These are phyloP conservation scores for Cataglyphis altisquamis DNA, from an alignment of 2,888 invertebrate genomes.

Conservation along the genomic window DNA sequence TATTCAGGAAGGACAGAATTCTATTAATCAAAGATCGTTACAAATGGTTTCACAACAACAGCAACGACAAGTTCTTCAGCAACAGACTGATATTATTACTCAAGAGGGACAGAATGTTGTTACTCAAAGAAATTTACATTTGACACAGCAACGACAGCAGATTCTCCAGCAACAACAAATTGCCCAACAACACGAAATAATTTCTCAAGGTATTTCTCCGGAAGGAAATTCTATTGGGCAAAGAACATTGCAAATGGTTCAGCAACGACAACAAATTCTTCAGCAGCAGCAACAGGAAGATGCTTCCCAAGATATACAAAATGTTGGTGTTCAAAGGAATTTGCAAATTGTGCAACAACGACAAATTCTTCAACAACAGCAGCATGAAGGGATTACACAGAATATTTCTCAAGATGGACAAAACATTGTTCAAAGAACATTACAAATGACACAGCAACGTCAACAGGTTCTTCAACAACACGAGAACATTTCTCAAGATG, in stretches of 20 bases:
- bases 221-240: constrained; percentile 77
- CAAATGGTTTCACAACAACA: constrained; percentile 57
- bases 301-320: constrained; percentile 75
- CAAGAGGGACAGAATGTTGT: constrained; percentile 34
- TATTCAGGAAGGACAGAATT: constrained; percentile 76
- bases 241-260: constrained; percentile 76
- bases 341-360: constrained; percentile 81
- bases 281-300: constrained; percentile 84
- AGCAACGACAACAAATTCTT: constrained; percentile 85
- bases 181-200: constrained; percentile 81
- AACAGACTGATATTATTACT: constrained; percentile 70
- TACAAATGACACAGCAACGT: constrained; percentile 77
- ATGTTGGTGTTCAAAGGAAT: constrained; percentile 74
- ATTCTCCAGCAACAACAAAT: constrained; percentile 75
- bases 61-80: constrained; percentile 85
- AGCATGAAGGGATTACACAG: constrained; percentile 81
- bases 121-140: constrained; percentile 83
- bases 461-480: constrained; percentile 83
- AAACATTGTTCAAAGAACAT: constrained; percentile 76
- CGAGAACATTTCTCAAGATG: constrained; percentile 74
- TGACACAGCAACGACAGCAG: constrained; percentile 80
- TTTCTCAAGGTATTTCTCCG: constrained; percentile 65
- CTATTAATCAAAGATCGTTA: constrained; percentile 75
- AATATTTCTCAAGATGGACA: constrained; percentile 77
- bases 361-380: constrained; percentile 87